Evolutionary conservation across 2,113 vertebrate genomes (phyloP), one percentile per base, ranked within the genome.

Genomic region (Carassius carassius): DNA sequence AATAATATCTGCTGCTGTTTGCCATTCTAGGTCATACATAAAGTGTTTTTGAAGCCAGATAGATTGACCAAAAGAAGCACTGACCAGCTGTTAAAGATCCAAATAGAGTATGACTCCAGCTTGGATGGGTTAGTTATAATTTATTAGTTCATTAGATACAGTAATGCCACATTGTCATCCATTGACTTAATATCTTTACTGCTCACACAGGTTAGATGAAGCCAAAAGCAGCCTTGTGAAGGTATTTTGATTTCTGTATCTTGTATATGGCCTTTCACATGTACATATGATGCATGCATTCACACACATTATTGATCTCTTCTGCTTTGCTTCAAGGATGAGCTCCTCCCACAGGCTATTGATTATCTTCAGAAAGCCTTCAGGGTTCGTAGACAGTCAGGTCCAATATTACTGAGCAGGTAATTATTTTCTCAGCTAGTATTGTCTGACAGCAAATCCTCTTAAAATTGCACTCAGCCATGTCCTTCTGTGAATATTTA

Each of bases 261-360:
- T 29, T 19, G 19, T 54, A 65, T n/a, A 67, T 81, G 16, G 10
- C 5, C 1, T 29, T 47, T 65, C 10, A 29, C 16, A 1, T 21
- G n/a, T 32, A 13, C 49, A 51, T 67, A 29, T 2, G 25, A 51
- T 29, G 44, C 23, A 17, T 47, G 14, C n/a, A 8, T 81, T 29
- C 29, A 29, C 29, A 29, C 29, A 23, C 41, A 32, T 49, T 12
- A 67, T 81, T 69, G 23, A 81, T 87, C 11, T 51, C 19, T 49
- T 80, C 29, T 82, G 51, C 76, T 85, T 89, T 85, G 13, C 80
- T 0, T 75, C 86, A 89, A 99, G 97, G 96, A 96, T 85, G 96
- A 98, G 85, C 95, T 99, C 84, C 99, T 99, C 72, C 98, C 98
- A 85, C 96, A 97, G 95, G 97, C 97, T 74, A 97, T 98, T 84